Evolutionary conservation across 1,140 invertebrate species (phyloP).

Genomic region (Gonioctena quinquepunctata): DNA sequence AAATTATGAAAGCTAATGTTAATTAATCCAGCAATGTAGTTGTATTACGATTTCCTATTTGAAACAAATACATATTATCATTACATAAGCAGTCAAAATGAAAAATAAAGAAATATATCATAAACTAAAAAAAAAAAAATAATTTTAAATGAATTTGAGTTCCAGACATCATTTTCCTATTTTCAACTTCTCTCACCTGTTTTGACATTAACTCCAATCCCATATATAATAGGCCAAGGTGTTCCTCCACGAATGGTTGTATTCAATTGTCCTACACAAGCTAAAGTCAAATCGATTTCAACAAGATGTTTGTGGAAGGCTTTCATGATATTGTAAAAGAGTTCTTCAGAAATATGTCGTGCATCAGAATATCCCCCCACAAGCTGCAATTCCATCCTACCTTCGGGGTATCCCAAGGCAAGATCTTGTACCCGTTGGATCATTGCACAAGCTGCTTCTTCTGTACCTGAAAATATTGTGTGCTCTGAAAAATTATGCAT

Average conservation of each 20-base stretch:
- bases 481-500: too few relatives aligned
- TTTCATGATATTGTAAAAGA: slow-evolving; percentile 84
- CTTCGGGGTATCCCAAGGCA: slow-evolving; percentile 79
- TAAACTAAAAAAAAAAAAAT: neutral
- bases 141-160: too few relatives aligned
- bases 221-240: slow-evolving; percentile 87
- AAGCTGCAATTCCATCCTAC: slow-evolving; percentile 85
- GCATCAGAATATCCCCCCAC: slow-evolving; percentile 88
- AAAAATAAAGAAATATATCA: too few relatives aligned
- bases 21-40: too few relatives aligned
- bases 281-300: slow-evolving; percentile 86
- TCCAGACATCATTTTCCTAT: neutral
- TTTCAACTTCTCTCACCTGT: slow-evolving; percentile 69
- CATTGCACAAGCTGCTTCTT: slow-evolving; percentile 79
- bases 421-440: slow-evolving; percentile 81
- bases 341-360: slow-evolving; percentile 78
- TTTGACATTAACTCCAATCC: slow-evolving; percentile 87
- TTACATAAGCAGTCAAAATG: too few relatives aligned
- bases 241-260: slow-evolving; percentile 78
- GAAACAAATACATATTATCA: too few relatives aligned
- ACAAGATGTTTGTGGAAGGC: slow-evolving; percentile 84
- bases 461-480: slow-evolving; percentile 65
- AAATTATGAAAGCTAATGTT: too few relatives aligned
- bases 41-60: too few relatives aligned
- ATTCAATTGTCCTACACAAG: slow-evolving; percentile 89